Conservation (phyloP, 2,797 vertebrate genomes). For the Microctenopoma steveboyesi region DNA sequence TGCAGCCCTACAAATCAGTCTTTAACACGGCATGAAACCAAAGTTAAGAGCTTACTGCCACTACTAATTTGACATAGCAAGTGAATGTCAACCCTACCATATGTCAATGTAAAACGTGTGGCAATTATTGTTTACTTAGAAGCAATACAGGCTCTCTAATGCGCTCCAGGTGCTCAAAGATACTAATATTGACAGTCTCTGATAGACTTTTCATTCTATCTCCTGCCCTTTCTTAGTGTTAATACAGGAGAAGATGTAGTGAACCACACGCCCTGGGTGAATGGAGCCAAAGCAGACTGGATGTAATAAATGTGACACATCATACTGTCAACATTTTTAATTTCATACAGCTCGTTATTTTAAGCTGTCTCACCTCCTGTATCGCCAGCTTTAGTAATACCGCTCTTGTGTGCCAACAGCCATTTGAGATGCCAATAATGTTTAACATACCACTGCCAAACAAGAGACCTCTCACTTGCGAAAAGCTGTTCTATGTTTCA, state of each 20-base stretch:
- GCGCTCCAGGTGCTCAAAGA: conserved; percentile 16
- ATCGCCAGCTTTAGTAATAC: conserved; percentile 45
- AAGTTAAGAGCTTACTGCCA: conserved; percentile 11
- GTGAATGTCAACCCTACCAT: conserved; percentile 29
- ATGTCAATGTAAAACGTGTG: conserved; percentile 38
- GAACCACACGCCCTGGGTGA: conserved; percentile 33
- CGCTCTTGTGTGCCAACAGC: conserved; percentile 45
- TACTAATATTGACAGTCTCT: conserved; percentile 7
- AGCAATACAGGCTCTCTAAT: conserved; percentile 5
- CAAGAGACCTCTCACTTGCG: conserved; percentile 43
- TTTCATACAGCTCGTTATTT: conserved; percentile 45
- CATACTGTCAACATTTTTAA: conserved; percentile 30
- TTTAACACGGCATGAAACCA: conserved; percentile 28
- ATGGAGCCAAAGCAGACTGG: conserved; percentile 22
- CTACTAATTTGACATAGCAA: conserved; percentile 1
- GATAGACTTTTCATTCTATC: conserved; percentile 11
- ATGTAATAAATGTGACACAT: conserved; percentile 40
- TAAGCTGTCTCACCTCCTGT: conserved; percentile 33
- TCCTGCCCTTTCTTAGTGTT: neutral
- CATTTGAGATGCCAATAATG: conserved; percentile 47
- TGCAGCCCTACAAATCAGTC: conserved; percentile 5
- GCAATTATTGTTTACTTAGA: conserved; percentile 20
- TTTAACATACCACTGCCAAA: conserved; percentile 47
- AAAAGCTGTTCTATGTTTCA: conserved; percentile 21
- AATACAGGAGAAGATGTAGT: conserved; percentile 23